Base-by-base conservation (phyloP, 2,888 invertebrate species). In the Oxystoma pomonae region DNA sequence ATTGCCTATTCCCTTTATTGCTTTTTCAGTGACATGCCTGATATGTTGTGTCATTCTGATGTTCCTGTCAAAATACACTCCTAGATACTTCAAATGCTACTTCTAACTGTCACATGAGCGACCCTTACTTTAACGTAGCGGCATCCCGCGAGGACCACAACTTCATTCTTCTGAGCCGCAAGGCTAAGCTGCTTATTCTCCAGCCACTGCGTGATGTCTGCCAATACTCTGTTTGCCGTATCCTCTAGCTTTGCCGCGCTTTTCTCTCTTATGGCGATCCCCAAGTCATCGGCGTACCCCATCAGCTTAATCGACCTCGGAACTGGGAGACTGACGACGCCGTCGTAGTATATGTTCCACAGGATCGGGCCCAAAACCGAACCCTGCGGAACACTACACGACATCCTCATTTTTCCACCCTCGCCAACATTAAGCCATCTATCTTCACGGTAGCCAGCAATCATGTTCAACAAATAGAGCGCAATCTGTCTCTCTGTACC, bases 151-250 rank as follows among this genome's bases (percentile, higher is more conserved):
- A 64, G 56, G 1, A 66, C 17, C 21, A 66, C 59, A 20, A 59
- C 53, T 55, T 66, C 66, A n/a, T 62, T 62, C 50, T 66, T 66
- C n/a, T 65, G 16, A 20, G 22, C 20, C 2, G 66, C 62, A 1
- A 66, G n/a, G 50, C 57, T 9, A 12, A 65, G 49, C 49, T 35
- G 21, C 18, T 56, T 64, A 1, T 20, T 57, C 51, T 59, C 19
- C 58, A 62, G 21, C 20, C 59, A 53, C 20, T 22, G 20, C 1
- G 17, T 55, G 16, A 59, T 20, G 16, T 53, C 50, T 35, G 5
- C 35, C 12, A 35, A 35, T 7, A 35, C 35, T 17, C 20, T 16
- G 22, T 60, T 56, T 12, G 35, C 20, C 5, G 3, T 16, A n/a
- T 3, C 53, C 19, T 59, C 35, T 49, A 62, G 55, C 20, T 53